A percentile compares a stretch with the other conserved stretches of the same genome.
These are phyloP conservation scores for Ornithoptera priamus DNA, from an alignment of 2,888 invertebrate genomes.

Conservation along the genomic window DNA sequence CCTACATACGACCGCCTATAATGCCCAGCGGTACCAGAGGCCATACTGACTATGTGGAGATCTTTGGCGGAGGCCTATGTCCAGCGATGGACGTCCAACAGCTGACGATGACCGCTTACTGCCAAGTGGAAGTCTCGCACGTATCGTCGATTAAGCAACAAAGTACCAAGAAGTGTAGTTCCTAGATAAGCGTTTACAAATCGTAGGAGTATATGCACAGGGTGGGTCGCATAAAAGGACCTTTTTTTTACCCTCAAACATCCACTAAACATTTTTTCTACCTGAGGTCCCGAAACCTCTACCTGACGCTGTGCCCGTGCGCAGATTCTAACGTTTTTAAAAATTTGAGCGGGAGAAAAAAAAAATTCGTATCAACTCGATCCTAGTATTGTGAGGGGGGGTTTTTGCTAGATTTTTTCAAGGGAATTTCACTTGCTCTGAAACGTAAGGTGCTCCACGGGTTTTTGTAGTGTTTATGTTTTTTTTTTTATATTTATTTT, in stretches of 20 bases:
- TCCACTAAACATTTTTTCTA: slow-evolving; percentile 73
- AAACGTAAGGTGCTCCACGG: slow-evolving; percentile 46
- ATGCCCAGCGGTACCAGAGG: too few species aligned
- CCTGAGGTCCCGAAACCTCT: slow-evolving; percentile 72
- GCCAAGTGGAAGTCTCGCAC: too few species aligned
- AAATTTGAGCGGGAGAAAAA: slow-evolving; percentile 42
- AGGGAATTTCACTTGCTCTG: slow-evolving; percentile 66
- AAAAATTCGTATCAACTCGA: slow-evolving; percentile 47
- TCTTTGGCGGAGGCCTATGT: too few species aligned
- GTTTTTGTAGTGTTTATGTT: slow-evolving; percentile 63
- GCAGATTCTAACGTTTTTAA: slow-evolving; percentile 67
- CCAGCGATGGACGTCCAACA: too few species aligned
- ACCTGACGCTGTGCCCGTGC: slow-evolving; percentile 63
- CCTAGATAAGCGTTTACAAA: slow-evolving; percentile 46
- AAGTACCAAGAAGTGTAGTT: slow-evolving; percentile 39
- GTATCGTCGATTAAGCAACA: neutral
- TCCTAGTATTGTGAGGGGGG: slow-evolving; percentile 53
- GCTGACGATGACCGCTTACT: too few species aligned
- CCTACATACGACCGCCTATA: too few species aligned
- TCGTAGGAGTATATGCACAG: slow-evolving; percentile 66
- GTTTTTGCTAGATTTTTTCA: slow-evolving; percentile 71
- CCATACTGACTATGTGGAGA: too few species aligned
- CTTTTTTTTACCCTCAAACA: slow-evolving; percentile 59
- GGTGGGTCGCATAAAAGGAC: slow-evolving; percentile 73
- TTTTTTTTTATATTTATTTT: slow-evolving; percentile 40